Percentiles rank a stretch among this genome's conserved stretches.
phyloP scores from a whole-genome alignment of 1,140 invertebrate species.

The Platyscapa corneri region DNA sequence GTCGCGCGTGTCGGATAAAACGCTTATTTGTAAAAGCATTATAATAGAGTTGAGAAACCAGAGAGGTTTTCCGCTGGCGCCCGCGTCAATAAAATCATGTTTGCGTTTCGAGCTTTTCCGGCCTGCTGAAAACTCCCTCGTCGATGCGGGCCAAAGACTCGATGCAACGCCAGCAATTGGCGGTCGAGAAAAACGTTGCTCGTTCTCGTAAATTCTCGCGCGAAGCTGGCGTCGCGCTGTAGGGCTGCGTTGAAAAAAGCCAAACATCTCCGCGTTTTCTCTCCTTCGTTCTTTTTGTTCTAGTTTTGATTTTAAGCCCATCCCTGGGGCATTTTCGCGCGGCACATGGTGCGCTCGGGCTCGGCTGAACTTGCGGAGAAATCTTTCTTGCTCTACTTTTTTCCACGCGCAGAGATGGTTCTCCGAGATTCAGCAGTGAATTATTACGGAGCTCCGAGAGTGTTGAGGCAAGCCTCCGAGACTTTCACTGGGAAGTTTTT shows the following conservation, averaged over 20 bases:
- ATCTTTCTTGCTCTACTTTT: background rate
- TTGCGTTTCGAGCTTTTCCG: no score
- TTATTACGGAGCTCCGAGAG: background rate
- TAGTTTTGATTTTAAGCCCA: background rate
- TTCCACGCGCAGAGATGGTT: background rate
- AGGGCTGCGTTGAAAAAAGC: no score
- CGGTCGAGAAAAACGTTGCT: no score
- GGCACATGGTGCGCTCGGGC: no score
- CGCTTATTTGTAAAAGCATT: background rate
- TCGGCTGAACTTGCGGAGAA: background rate
- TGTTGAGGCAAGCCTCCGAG: background rate
- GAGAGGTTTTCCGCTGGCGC: background rate
- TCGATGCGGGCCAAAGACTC: no score
- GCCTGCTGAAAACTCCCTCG: no score
- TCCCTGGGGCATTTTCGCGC: background rate
- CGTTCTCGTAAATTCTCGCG: no score
- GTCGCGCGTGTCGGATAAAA: background rate
- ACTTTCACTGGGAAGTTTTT: constrained; percentile 6
- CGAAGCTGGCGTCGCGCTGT: no score
- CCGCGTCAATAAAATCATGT: no score
- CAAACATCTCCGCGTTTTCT: no score
- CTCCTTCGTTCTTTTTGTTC: background rate
- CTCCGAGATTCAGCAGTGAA: background rate
- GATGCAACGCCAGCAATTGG: no score
- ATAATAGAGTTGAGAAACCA: background rate